Conservation (phyloP, 2,113 vertebrate species). For the Panthera leo region DNA sequence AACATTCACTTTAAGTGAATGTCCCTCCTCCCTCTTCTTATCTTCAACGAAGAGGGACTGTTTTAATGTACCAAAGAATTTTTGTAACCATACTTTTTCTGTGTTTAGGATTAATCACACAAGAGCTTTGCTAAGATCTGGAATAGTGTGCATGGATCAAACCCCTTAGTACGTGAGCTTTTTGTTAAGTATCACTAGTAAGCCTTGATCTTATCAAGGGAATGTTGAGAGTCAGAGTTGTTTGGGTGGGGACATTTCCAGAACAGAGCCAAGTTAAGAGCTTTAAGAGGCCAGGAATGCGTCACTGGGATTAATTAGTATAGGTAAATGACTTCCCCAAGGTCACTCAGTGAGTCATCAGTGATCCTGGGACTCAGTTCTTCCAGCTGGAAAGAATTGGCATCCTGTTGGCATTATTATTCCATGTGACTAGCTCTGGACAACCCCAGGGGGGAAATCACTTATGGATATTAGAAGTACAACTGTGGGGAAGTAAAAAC, state of each 20-base stretch:
- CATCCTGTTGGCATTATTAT: not conserved
- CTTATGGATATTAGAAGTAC: not conserved
- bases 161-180: not conserved
- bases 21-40: not conserved
- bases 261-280: not conserved
- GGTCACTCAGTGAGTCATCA: not conserved
- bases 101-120: slow-evolving; percentile 20
- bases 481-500: not conserved
- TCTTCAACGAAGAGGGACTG: not conserved
- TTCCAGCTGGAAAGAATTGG: not conserved
- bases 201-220: not conserved
- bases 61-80: not conserved
- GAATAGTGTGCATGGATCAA: not conserved
- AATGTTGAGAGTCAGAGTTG: not conserved
- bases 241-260: not conserved
- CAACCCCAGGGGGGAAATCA: not conserved
- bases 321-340: slow-evolving; percentile 9
- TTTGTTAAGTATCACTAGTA: not conserved
- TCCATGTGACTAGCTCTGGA: not conserved
- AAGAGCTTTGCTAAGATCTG: not conserved
- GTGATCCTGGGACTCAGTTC: not conserved
- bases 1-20: not conserved
- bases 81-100: not conserved
- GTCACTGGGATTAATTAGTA: not conserved
- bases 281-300: not conserved